A percentile compares a stretch with the other conserved stretches of the same genome.
Evolutionary conservation across 2,113 vertebrate species (phyloP).

Genomic region (Hiodon alosoides): DNA sequence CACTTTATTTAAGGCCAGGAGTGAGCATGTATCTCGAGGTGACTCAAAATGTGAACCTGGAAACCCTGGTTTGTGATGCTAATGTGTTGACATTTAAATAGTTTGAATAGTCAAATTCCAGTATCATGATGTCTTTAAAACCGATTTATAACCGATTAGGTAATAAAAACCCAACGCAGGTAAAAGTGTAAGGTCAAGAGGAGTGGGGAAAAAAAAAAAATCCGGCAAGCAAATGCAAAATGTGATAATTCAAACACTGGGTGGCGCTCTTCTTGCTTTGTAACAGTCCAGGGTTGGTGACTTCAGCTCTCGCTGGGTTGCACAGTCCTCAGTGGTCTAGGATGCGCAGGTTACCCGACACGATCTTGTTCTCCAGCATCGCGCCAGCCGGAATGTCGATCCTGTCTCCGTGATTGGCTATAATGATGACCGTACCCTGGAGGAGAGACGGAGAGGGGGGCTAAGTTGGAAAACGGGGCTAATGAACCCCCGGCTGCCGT

Average conservation of each 20-base stretch:
- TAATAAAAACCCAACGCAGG: not conserved
- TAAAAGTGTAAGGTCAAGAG: no score
- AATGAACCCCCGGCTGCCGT: no score
- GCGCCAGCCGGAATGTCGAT: constrained; percentile 96
- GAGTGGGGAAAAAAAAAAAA: not conserved
- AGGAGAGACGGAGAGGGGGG: not conserved
- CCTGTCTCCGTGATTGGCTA: constrained; percentile 91
- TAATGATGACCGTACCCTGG: constrained; percentile 96
- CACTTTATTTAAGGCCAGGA: constrained; percentile 28
- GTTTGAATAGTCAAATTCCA: not conserved
- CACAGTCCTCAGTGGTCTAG: constrained; percentile 81
- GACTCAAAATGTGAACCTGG: not conserved
- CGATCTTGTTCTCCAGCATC: constrained; percentile 95
- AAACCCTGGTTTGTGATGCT: not conserved
- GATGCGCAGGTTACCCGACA: constrained; percentile 95
- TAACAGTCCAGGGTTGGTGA: constrained; percentile 14
- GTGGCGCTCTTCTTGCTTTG: not conserved
- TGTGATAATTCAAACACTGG: not conserved
- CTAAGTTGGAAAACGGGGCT: not conserved
- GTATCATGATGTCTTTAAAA: not conserved
- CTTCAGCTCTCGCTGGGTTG: not conserved
- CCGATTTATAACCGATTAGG: not conserved
- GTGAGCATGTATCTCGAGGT: not conserved
- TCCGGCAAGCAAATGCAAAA: no score
- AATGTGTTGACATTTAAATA: not conserved